Conservation (phyloP, 1,140 invertebrate species). For the Zelostemma sp. region DNA sequence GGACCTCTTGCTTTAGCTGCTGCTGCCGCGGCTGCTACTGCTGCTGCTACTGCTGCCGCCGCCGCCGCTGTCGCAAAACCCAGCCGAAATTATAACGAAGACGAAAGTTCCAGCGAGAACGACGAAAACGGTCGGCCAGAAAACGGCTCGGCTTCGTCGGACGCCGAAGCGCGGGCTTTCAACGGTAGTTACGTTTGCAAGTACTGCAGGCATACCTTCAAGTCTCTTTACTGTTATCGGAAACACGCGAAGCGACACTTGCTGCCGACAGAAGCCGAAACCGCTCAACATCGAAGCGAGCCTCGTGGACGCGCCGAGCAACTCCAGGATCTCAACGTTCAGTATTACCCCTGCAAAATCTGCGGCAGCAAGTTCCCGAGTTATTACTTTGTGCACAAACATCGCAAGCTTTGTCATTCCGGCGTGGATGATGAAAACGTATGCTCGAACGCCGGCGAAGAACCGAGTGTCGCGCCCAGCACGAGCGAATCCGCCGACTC, state of each 20-base stretch:
- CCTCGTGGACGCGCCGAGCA: constrained; percentile 71
- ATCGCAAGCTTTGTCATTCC: constrained; percentile 86
- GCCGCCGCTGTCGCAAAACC: constrained; percentile 51
- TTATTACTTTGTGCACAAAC: constrained; percentile 94
- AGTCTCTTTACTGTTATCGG: constrained; percentile 85
- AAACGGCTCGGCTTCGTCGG: constrained; percentile 14
- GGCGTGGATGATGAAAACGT: constrained; percentile 55
- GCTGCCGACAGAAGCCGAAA: constrained; percentile 62
- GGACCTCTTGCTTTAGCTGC: constrained; percentile 11
- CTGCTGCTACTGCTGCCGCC: constrained; percentile 25
- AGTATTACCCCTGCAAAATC: constrained; percentile 93
- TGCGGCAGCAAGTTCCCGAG: constrained; percentile 93
- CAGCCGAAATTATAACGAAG: constrained; percentile 38
- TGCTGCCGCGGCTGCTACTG: constrained; percentile 29
- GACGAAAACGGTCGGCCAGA: constrained; percentile 51
- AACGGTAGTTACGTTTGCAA: constrained; percentile 75
- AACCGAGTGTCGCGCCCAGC: constrained; percentile 44
- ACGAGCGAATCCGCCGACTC: constrained; percentile 33
- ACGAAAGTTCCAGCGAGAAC: constrained; percentile 52
- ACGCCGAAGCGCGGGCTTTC: constrained; percentile 4
- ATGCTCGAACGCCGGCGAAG: constrained; percentile 70
- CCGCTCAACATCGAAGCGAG: constrained; percentile 22
- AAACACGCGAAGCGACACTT: constrained; percentile 83
- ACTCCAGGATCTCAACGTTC: constrained; percentile 83
- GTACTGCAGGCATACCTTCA: constrained; percentile 85